A percentile compares a stretch with the other conserved stretches of the same genome.
Evolutionary conservation across 2,888 invertebrate species (phyloP).

Genomic region (Drosophila barbarae): DNA sequence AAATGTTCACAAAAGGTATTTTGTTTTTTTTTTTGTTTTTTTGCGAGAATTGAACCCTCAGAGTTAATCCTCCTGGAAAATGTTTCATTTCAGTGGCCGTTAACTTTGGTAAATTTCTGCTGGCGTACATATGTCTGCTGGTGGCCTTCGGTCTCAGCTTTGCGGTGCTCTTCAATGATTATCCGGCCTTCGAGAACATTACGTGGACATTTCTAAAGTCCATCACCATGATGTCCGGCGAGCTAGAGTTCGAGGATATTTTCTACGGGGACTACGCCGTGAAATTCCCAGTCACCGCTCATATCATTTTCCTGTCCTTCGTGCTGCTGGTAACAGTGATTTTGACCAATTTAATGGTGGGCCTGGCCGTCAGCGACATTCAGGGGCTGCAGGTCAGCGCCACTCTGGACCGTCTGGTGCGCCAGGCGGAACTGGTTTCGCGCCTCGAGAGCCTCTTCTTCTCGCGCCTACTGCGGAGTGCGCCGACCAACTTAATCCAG

Average conservation of each 20-base stretch:
- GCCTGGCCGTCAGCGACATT: conserved; percentile 92
- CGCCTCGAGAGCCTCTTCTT: conserved; percentile 91
- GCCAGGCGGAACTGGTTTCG: conserved; percentile 90
- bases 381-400: conserved; percentile 90
- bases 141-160: conserved; percentile 90
- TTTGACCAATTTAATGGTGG: conserved; percentile 90
- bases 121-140: conserved; percentile 89
- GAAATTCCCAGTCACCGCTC: conserved; percentile 86
- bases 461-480: conserved; percentile 85
- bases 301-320: conserved; percentile 87
- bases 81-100: conserved; percentile 83
- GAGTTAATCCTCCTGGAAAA: neutral
- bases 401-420: conserved; percentile 88
- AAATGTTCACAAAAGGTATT: conserved; percentile 90
- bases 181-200: conserved; percentile 85
- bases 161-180: conserved; percentile 89
- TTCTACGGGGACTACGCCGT: conserved; percentile 84
- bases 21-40: neutral
- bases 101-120: conserved; percentile 89
- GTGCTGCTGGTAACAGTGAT: conserved; percentile 90
- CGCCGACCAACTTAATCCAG: conserved; percentile 83
- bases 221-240: conserved; percentile 93
- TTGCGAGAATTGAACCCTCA: neutral
- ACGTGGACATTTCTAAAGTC: conserved; percentile 84
- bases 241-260: conserved; percentile 91